Evolutionary conservation across 2,888 invertebrate genomes (phyloP), one percentile per base, ranked within the genome.

Genomic region (Oligia fasciuncula): DNA sequence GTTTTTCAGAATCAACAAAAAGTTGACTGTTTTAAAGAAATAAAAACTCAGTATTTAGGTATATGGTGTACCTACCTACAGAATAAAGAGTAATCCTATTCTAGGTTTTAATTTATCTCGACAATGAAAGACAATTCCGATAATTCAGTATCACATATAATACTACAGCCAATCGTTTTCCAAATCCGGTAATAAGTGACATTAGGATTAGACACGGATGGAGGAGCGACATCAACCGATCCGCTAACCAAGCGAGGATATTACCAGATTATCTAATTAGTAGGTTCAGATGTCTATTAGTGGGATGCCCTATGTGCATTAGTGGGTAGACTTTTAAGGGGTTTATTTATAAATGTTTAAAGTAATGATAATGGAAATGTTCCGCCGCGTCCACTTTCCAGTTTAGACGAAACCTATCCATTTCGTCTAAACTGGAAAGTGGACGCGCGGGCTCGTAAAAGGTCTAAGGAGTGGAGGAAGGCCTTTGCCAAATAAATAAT

Each of bases 141-240:
- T 67, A 57, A 23, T 57, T 23, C 23, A 57, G 1, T 67, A 51
- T 23, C 4, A 54, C 51, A 29, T 17, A 40, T 40, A 51, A 49
- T 29, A 40, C 13, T 23, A 29, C 65, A 17, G 4, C 23, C 17
- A 35, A 54, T 40, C 35, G 17, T 54, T 68, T 40, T 11, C 13
- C 19, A 3, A 13, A 4, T 60, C 40, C 23, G 14, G 46, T 40
- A 68, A 68, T 72, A 72, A 79, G 19, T 35, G 40, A 51, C 29
- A 9, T 49, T n/a, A 35, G 67, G 66, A 81, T 81, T 84, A 84
- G 51, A 14, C 23, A 14, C 54, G 83, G 29, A 23, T 72, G 54
- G 40, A 23, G 62, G 67, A 63, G 9, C 67, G 54, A 79, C 54
- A 81, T 54, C 54, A 79, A 66, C 40, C 40, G 46, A 62, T 23